phyloP scores from a whole-genome alignment of 2,797 vertebrate species.

The Psittacula echo region DNA sequence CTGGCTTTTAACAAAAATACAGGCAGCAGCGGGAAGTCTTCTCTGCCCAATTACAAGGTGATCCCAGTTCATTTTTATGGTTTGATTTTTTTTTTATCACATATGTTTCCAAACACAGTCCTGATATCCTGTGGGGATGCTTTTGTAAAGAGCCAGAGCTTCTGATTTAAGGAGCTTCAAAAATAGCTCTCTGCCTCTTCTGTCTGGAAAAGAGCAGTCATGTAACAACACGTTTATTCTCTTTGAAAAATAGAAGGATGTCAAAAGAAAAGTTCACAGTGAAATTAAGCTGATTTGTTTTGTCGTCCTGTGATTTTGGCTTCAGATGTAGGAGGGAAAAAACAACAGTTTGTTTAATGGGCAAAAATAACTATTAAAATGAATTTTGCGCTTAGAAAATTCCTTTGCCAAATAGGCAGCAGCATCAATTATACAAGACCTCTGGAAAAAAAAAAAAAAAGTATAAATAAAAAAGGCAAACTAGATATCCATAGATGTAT shows the following conservation, averaged over 20 bases:
- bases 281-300: conserved; percentile 80
- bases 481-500: conserved; percentile 39
- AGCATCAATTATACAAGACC: conserved; percentile 71
- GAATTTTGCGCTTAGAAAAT: conserved; percentile 66
- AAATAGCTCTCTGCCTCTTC: conserved; percentile 80
- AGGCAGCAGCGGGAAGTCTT: conserved; percentile 77
- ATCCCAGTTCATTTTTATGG: conserved; percentile 81
- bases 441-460: conserved; percentile 35
- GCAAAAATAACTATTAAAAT: conserved; percentile 71
- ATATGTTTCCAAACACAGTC: conserved; percentile 82
- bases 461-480: conserved; percentile 18
- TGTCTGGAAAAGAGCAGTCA: conserved; percentile 74
- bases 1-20: conserved; percentile 75
- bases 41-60: conserved; percentile 84
- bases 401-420: conserved; percentile 54
- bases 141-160: conserved; percentile 82
- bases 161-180: conserved; percentile 83
- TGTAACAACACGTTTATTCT: conserved; percentile 77
- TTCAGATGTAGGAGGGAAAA: conserved; percentile 51
- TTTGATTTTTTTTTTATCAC: conserved; percentile 82
- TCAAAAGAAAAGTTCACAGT: conserved; percentile 78
- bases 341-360: conserved; percentile 72
- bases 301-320: conserved; percentile 68
- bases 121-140: conserved; percentile 82
- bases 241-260: conserved; percentile 80